phyloP scores from a whole-genome alignment of 1,140 invertebrate species.

The Lethocerus indicus region DNA sequence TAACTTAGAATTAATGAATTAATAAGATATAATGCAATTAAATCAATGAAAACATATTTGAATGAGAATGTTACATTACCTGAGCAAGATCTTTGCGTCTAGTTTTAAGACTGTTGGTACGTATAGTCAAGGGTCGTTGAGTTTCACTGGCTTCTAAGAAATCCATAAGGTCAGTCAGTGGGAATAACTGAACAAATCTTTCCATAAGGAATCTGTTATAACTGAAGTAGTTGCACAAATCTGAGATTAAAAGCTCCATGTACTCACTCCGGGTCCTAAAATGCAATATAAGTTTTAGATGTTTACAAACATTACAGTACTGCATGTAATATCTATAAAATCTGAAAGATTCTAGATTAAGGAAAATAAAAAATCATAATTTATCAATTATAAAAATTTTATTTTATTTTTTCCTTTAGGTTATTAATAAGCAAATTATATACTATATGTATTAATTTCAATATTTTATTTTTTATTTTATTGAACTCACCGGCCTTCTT shows the following conservation, averaged over 20 bases:
- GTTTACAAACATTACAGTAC: neutral
- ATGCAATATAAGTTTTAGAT: slow-evolving; percentile 9
- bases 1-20: too few species aligned
- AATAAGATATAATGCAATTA: too few species aligned
- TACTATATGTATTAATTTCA: neutral
- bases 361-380: neutral
- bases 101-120: slow-evolving; percentile 92
- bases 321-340: neutral
- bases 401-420: too few species aligned
- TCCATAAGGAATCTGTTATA: slow-evolving; percentile 96
- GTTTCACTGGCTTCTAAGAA: slow-evolving; percentile 96
- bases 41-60: too few species aligned
- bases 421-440: too few species aligned
- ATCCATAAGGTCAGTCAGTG: slow-evolving; percentile 75
- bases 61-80: too few species aligned
- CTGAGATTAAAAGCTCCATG: slow-evolving; percentile 53
- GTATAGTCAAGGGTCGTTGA: slow-evolving; percentile 84
- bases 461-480: neutral
- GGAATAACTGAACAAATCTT: slow-evolving; percentile 85
- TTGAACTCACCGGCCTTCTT: slow-evolving; percentile 37
- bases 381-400: too few species aligned
- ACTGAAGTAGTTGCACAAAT: slow-evolving; percentile 90
- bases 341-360: too few species aligned
- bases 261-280: slow-evolving; percentile 65
- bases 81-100: slow-evolving; percentile 84